phyloP scores from a whole-genome alignment of 2,113 vertebrate genomes.

The Catharus bicknelli region DNA sequence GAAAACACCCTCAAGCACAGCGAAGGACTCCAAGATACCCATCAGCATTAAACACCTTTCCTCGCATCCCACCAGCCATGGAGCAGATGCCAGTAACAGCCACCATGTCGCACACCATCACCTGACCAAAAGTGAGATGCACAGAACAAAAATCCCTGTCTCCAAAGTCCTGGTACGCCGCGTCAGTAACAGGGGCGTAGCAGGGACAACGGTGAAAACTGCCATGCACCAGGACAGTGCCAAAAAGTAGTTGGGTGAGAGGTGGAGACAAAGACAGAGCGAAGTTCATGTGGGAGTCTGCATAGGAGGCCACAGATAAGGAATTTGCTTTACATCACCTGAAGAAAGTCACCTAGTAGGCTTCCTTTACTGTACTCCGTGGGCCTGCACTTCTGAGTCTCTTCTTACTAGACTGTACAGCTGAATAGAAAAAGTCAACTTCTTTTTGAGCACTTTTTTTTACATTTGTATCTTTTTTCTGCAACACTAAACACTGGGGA shows the following conservation, averaged over 20 bases:
- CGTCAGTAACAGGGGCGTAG: conserved; percentile 81
- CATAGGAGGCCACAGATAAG: background rate
- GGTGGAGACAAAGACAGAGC: background rate
- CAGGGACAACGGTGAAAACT: conserved; percentile 73
- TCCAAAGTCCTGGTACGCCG: conserved; percentile 92
- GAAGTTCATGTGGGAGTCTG: background rate
- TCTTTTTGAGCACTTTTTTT: conserved; percentile 74
- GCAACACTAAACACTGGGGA: conserved; percentile 59
- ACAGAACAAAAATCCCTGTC: conserved; percentile 94
- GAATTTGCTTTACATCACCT: conserved; percentile 3
- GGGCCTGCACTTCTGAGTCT: conserved; percentile 38
- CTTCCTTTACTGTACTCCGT: background rate
- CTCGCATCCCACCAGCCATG: conserved; percentile 83
- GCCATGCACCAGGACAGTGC: conserved; percentile 72
- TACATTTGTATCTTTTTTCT: conserved; percentile 59
- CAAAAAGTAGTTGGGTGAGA: conserved; percentile 81
- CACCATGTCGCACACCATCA: conserved; percentile 77
- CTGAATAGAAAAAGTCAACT: conserved; percentile 2
- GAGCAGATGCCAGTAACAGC: conserved; percentile 73
- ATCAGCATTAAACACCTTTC: conserved; percentile 88
- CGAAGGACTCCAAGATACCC: conserved; percentile 93
- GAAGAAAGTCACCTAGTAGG: conserved; percentile 33
- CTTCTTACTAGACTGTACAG: background rate
- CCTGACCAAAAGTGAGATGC: conserved; percentile 82
- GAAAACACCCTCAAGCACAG: conserved; percentile 73